phyloP scores from a whole-genome alignment of 2,113 vertebrate species.

The Sylvia atricapilla region DNA sequence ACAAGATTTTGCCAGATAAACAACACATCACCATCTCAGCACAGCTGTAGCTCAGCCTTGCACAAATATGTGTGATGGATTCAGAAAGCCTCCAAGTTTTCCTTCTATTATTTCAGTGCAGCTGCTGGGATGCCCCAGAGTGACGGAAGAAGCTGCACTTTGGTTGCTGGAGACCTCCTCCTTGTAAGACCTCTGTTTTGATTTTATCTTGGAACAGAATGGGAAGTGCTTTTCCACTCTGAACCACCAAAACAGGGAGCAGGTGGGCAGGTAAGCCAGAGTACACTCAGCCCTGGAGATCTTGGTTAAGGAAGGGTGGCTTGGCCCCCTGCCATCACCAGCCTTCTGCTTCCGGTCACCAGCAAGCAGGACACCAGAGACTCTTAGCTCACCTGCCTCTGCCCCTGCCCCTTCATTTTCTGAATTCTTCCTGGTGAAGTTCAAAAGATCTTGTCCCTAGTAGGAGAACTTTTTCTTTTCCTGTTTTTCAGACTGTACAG shows the following conservation, averaged over 20 bases:
- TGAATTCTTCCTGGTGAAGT: background rate
- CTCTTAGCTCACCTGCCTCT: background rate
- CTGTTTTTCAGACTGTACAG: background rate
- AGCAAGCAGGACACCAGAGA: background rate
- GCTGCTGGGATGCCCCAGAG: background rate
- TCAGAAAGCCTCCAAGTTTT: background rate
- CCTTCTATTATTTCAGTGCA: background rate
- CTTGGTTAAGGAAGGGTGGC: fast-evolving
- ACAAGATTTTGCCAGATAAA: background rate
- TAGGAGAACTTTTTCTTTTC: background rate
- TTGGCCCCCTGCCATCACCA: too few relatives aligned
- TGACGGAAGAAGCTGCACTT: fast-evolving
- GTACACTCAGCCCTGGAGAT: background rate
- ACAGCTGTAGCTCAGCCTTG: background rate
- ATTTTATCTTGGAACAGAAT: background rate
- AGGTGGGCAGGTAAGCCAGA: background rate
- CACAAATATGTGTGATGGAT: background rate
- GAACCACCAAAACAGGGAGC: background rate
- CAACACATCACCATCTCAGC: background rate
- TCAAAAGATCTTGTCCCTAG: background rate
- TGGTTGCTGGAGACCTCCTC: fast-evolving
- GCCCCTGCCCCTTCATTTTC: background rate
- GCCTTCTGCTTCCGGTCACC: background rate
- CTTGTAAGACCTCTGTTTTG: background rate
- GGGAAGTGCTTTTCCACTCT: background rate